These are phyloP conservation scores for Spialia ferax DNA, from an alignment of 2,888 invertebrate species.

Conservation along the genomic window DNA sequence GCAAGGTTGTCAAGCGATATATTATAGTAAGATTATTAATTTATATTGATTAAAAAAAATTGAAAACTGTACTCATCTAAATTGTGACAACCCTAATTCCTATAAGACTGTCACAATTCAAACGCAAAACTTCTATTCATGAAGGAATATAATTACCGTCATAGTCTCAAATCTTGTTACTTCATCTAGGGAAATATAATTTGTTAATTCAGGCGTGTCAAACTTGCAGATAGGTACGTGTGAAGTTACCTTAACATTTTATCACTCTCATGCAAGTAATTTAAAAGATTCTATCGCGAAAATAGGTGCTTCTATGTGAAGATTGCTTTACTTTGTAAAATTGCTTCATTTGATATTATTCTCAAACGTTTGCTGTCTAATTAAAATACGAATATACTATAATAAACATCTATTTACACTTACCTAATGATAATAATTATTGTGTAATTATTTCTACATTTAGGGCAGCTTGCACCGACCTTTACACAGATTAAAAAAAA, in stretches of 20 bases:
- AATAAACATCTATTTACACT: not conserved
- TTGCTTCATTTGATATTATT: conserved; percentile 39
- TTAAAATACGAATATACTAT: not conserved
- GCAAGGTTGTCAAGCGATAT: not conserved
- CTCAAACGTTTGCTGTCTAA: conserved; percentile 7
- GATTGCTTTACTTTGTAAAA: conserved; percentile 46
- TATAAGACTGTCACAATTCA: too few relatives aligned
- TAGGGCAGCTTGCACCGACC: too few relatives aligned
- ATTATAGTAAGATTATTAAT: too few relatives aligned
- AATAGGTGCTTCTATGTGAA: conserved; percentile 45
- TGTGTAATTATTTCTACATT: not conserved
- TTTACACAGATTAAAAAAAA: too few relatives aligned
- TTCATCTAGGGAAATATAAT: not conserved
- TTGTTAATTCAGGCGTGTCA: not conserved
- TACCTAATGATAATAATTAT: too few relatives aligned
- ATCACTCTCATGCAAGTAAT: conserved; percentile 44
- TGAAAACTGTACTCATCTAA: too few relatives aligned
- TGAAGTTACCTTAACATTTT: conserved; percentile 20
- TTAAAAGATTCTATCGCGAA: conserved; percentile 46
- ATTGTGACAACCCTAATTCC: too few relatives aligned
- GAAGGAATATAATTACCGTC: too few relatives aligned
- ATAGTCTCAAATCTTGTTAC: too few relatives aligned
- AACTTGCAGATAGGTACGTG: not conserved
- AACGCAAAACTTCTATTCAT: too few relatives aligned
- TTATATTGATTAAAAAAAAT: too few relatives aligned